Percentiles rank a stretch among this genome's conserved stretches.
Evolutionary conservation across 2,888 invertebrate genomes (phyloP).

Genomic region (Stenodera caucasica): DNA sequence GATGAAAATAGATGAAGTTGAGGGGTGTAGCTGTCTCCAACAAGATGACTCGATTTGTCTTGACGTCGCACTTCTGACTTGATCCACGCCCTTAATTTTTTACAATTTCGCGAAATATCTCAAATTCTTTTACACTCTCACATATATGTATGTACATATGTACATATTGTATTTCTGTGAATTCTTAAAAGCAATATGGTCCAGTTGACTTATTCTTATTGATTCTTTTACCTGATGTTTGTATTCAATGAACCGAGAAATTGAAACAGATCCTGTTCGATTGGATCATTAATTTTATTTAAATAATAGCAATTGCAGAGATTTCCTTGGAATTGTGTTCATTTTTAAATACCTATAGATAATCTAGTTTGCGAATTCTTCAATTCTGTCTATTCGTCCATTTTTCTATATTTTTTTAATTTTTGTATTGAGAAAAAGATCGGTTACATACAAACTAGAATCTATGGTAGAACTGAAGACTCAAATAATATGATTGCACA

Average conservation of each 20-base stretch:
- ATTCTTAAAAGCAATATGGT: not conserved
- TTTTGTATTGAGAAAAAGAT: too few species aligned
- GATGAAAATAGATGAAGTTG: slow-evolving; percentile 44
- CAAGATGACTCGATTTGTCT: slow-evolving; percentile 45
- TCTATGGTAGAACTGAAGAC: not conserved
- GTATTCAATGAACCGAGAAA: slow-evolving; percentile 22
- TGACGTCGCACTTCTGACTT: slow-evolving; percentile 37
- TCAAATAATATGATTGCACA: not conserved
- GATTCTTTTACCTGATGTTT: slow-evolving; percentile 21
- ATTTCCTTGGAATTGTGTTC: too few species aligned
- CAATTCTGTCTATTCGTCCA: too few species aligned
- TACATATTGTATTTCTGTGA: not conserved
- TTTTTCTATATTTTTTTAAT: too few species aligned
- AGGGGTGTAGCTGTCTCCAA: slow-evolving; percentile 42
- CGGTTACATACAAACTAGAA: too few species aligned
- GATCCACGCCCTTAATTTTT: slow-evolving; percentile 36
- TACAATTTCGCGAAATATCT: slow-evolving; percentile 19
- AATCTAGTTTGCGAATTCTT: too few species aligned
- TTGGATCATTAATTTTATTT: slow-evolving; percentile 21
- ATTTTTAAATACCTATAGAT: too few species aligned
- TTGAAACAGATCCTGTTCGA: slow-evolving; percentile 18
- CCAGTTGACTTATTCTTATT: not conserved
- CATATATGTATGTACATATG: too few species aligned
- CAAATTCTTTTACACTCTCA: not conserved
- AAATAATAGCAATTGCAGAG: not conserved